Percentiles rank a stretch among this genome's conserved stretches.
phyloP scores from a whole-genome alignment of 1,140 invertebrate genomes.

The Cyclargus thomasi region DNA sequence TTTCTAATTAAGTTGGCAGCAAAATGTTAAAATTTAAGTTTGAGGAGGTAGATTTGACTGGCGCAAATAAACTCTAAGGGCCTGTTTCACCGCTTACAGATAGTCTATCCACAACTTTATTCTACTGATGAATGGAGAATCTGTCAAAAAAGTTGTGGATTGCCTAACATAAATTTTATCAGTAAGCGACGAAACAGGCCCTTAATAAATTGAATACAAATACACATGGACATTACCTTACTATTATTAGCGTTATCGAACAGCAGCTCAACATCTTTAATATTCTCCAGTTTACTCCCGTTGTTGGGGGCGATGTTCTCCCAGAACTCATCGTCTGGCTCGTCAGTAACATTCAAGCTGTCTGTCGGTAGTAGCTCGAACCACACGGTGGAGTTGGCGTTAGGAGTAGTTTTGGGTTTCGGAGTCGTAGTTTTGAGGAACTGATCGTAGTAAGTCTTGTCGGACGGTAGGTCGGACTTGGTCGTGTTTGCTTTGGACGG shows the following conservation, averaged over 20 bases:
- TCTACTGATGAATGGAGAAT: too few species aligned
- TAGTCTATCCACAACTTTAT: too few species aligned
- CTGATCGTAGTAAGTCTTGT: conserved; percentile 66
- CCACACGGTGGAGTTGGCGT: conserved; percentile 56
- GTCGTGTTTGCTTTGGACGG: conserved; percentile 37
- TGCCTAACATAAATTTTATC: too few species aligned
- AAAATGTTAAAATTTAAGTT: too few species aligned
- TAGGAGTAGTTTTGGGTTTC: conserved; percentile 37
- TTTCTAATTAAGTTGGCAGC: too few species aligned
- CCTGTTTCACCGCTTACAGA: too few species aligned
- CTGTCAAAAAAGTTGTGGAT: too few species aligned
- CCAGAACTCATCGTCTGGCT: conserved; percentile 57
- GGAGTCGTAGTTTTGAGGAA: conserved; percentile 64
- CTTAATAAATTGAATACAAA: neutral
- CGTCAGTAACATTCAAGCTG: conserved; percentile 40
- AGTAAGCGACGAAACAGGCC: too few species aligned
- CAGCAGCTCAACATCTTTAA: conserved; percentile 65
- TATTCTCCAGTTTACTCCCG: conserved; percentile 38
- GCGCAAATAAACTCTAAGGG: too few species aligned
- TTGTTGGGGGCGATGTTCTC: conserved; percentile 50
- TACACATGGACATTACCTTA: conserved; percentile 34
- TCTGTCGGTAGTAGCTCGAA: conserved; percentile 52
- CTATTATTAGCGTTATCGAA: conserved; percentile 48
- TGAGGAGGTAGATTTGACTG: too few species aligned
- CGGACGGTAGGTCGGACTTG: conserved; percentile 42